phyloP scores from a whole-genome alignment of 2,797 vertebrate species.

The Eidolon dupreanum region DNA sequence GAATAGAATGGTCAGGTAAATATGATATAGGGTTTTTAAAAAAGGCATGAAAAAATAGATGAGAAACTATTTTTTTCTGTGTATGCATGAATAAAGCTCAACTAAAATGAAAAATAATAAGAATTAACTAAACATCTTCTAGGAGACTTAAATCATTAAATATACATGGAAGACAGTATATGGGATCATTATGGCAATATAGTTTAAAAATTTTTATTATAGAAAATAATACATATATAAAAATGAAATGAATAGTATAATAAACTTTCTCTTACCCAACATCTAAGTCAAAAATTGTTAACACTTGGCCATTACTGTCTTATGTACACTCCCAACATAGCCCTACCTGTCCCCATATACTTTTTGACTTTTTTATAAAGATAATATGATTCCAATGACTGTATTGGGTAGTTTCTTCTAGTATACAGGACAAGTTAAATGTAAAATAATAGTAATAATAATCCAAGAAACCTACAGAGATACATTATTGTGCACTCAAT shows the following conservation, averaged over 20 bases:
- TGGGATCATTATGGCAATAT: neutral
- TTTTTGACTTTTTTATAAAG: neutral
- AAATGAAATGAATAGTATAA: neutral
- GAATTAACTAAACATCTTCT: neutral
- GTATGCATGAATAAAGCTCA: neutral
- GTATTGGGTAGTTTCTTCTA: neutral
- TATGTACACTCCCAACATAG: neutral
- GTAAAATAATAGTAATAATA: neutral
- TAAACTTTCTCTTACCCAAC: neutral
- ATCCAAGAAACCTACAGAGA: neutral
- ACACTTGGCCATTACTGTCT: neutral
- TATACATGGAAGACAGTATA: neutral
- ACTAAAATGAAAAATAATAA: neutral
- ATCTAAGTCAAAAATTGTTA: neutral
- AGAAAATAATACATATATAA: neutral
- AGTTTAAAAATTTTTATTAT: neutral
- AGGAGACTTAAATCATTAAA: neutral
- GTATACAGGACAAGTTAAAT: neutral
- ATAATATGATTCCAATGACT: neutral
- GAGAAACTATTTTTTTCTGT: neutral
- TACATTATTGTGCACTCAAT: slow-evolving; percentile 12
- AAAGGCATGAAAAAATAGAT: neutral
- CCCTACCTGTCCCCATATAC: fast-evolving
- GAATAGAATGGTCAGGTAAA: neutral
- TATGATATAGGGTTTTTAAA: neutral